These are phyloP conservation scores for Schizaphis graminum DNA, from an alignment of 2,888 invertebrate species.

Conservation along the genomic window DNA sequence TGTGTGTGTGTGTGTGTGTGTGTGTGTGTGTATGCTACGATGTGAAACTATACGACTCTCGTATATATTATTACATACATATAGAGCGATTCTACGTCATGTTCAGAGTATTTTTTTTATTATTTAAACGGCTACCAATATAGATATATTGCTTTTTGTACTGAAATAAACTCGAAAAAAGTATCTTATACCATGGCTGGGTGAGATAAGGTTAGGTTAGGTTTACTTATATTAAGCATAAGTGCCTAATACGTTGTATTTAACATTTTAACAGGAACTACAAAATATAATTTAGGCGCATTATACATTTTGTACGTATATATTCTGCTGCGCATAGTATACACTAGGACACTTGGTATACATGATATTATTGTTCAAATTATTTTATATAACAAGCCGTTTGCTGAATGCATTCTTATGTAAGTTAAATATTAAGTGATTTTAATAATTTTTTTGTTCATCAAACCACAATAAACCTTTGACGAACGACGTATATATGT, in stretches of 20 bases:
- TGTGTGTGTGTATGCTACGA: background rate
- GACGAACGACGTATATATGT: background rate
- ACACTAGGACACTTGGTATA: background rate
- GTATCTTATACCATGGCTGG: background rate
- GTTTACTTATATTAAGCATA: background rate
- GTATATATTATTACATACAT: background rate
- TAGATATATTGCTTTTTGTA: background rate
- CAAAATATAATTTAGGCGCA: background rate
- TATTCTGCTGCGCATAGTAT: no score
- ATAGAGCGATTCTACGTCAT: background rate
- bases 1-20: no score
- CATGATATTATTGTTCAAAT: background rate
- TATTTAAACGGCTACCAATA: background rate
- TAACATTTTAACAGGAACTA: background rate
- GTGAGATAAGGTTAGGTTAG: no score
- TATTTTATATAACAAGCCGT: background rate
- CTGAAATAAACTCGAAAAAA: background rate
- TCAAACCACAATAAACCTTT: background rate
- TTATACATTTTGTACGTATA: background rate
- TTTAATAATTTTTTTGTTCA: background rate
- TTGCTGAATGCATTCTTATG: background rate
- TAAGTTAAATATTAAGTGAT: background rate
- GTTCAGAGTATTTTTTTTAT: background rate
- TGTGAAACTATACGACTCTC: constrained; percentile 11
- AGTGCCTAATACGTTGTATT: background rate